These are phyloP conservation scores for Altica lythri DNA, from an alignment of 2,888 invertebrate species.

Conservation along the genomic window DNA sequence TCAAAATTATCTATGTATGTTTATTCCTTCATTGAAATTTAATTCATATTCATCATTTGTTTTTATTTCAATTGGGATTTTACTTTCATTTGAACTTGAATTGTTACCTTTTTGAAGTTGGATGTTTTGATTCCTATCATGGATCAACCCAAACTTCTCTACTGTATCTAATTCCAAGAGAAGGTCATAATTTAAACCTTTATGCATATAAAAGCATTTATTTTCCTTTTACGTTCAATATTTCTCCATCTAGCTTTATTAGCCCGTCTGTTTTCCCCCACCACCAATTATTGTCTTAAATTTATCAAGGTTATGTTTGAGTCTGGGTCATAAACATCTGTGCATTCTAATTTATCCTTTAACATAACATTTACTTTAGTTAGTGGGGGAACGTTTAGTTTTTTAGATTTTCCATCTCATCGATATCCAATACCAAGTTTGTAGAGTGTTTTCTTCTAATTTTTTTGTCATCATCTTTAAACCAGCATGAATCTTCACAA, in stretches of 20 bases:
- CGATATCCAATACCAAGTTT: no score
- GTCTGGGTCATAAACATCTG: neutral
- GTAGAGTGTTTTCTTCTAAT: no score
- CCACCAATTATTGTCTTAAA: conserved; percentile 33
- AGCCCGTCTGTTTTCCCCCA: conserved; percentile 32
- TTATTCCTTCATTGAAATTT: neutral
- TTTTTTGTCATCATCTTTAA: no score
- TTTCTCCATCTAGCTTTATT: conserved; percentile 30
- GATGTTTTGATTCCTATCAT: neutral
- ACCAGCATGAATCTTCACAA: no score
- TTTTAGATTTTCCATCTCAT: conserved; percentile 2
- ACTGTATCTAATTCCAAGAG: neutral
- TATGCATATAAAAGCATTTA: conserved; percentile 32
- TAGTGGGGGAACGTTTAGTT: neutral
- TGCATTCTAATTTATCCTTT: neutral
- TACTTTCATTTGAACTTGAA: neutral
- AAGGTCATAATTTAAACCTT: conserved; percentile 33
- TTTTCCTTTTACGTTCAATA: conserved; percentile 30
- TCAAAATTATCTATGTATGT: neutral
- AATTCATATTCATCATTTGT: neutral
- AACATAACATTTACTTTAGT: neutral
- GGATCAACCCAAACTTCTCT: neutral
- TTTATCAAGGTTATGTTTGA: conserved; percentile 2
- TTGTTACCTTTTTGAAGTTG: neutral
- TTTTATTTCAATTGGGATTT: neutral